phyloP scores from a whole-genome alignment of 2,797 vertebrate genomes.

The Aphelocoma californica region DNA sequence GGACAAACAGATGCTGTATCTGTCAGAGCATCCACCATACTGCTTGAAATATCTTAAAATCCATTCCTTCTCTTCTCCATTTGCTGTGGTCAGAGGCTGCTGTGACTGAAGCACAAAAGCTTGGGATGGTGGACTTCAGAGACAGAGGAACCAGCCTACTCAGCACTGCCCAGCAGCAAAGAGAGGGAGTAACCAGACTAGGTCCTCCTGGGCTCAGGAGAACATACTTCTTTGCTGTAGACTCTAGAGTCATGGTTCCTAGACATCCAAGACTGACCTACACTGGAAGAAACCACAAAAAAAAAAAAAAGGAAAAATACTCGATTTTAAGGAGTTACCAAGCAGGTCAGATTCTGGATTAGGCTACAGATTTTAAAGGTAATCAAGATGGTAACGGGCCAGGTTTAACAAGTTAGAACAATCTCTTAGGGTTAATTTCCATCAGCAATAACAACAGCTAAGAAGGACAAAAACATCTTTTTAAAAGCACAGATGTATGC shows the following conservation, averaged over 20 bases:
- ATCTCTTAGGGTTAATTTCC: neutral
- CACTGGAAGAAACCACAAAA: neutral
- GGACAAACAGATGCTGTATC: neutral
- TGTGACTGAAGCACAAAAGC: neutral
- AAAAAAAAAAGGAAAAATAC: neutral
- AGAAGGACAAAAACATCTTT: fast-evolving
- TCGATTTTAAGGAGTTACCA: neutral
- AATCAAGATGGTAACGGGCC: neutral
- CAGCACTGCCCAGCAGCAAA: neutral
- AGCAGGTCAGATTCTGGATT: neutral
- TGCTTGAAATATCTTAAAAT: neutral
- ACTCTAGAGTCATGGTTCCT: neutral
- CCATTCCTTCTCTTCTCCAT: neutral
- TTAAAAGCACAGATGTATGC: fast-evolving
- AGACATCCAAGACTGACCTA: neutral
- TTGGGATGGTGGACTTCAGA: neutral
- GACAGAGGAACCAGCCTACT: neutral
- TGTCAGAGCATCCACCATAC: neutral
- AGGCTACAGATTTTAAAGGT: neutral
- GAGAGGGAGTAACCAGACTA: neutral
- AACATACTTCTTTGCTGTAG: neutral
- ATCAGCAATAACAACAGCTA: neutral
- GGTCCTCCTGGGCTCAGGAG: neutral
- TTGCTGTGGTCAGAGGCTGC: neutral
- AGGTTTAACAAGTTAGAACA: neutral